Percentiles rank a stretch among this genome's conserved stretches.
phyloP scores from a whole-genome alignment of 2,797 vertebrate species.

The Poeciliopsis infans region DNA sequence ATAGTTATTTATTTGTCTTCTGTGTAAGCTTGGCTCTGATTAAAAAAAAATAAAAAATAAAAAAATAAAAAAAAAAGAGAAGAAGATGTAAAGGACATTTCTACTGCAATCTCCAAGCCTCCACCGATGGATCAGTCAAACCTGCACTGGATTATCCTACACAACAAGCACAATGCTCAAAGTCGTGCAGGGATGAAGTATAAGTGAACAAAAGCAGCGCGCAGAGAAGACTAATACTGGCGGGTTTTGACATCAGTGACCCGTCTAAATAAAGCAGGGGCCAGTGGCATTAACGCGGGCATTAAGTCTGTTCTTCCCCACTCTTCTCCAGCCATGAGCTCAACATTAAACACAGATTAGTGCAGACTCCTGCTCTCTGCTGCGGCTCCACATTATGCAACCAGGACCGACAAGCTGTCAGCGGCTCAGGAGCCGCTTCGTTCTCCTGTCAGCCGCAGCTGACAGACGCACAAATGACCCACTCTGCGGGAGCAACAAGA shows the following conservation, averaged over 20 bases:
- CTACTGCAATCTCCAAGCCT: neutral
- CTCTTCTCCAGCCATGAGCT: conserved; percentile 33
- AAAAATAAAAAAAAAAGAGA: neutral
- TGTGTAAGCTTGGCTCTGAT: neutral
- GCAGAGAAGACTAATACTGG: conserved; percentile 11
- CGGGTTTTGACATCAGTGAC: conserved; percentile 21
- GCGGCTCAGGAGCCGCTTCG: neutral
- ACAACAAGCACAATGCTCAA: neutral
- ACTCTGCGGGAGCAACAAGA: neutral
- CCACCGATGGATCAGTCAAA: neutral
- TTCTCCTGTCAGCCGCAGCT: conserved; percentile 51
- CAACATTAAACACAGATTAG: conserved; percentile 52
- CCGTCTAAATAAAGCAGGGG: conserved; percentile 32
- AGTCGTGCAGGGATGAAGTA: neutral
- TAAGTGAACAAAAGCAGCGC: neutral
- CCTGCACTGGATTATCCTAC: neutral
- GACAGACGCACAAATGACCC: conserved; percentile 15
- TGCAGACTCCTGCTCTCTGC: conserved; percentile 52
- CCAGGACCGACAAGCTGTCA: conserved; percentile 44
- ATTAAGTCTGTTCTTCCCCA: conserved; percentile 25
- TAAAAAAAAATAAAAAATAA: too few species aligned
- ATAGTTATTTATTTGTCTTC: neutral
- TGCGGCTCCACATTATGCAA: conserved; percentile 52
- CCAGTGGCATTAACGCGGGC: conserved; percentile 25
- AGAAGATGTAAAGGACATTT: neutral